Evolutionary conservation across 1,140 invertebrate species (phyloP).

Genomic region (Vollenhovia emeryi): DNA sequence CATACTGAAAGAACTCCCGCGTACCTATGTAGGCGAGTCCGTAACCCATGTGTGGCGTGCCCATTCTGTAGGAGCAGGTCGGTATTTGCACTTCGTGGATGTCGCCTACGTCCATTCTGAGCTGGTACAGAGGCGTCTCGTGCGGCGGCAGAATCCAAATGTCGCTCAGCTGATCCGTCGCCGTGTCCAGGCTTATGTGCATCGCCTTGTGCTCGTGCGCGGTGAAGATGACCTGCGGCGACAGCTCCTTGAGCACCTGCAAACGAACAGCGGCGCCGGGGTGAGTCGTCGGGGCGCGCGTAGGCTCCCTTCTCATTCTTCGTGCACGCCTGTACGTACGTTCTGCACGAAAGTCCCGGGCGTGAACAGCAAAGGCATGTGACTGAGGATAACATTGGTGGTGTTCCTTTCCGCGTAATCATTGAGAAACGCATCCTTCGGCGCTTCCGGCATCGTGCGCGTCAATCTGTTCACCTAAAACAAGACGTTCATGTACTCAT

Average conservation of each 20-base stretch:
- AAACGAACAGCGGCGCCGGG: slow-evolving; percentile 1
- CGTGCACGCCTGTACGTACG: slow-evolving; percentile 80
- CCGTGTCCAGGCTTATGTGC: slow-evolving; percentile 85
- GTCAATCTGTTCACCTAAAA: slow-evolving; percentile 91
- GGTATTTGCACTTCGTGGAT: slow-evolving; percentile 95
- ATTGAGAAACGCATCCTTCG: slow-evolving; percentile 86
- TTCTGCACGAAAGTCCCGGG: slow-evolving; percentile 88
- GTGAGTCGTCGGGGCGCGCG: too few relatives aligned
- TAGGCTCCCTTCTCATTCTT: not conserved
- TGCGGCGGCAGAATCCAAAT: slow-evolving; percentile 83
- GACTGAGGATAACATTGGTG: slow-evolving; percentile 90
- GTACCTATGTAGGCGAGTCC: slow-evolving; percentile 93
- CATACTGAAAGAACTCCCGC: not conserved
- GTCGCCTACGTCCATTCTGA: slow-evolving; percentile 84
- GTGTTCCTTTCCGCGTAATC: slow-evolving; percentile 86
- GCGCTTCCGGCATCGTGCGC: slow-evolving; percentile 81
- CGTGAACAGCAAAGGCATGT: slow-evolving; percentile 88
- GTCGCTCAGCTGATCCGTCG: slow-evolving; percentile 83
- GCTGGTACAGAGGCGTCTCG: slow-evolving; percentile 84
- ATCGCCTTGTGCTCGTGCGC: slow-evolving; percentile 93
- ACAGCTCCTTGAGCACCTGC: slow-evolving; percentile 88
- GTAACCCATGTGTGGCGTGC: slow-evolving; percentile 93
- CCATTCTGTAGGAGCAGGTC: slow-evolving; percentile 98
- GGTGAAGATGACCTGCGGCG: slow-evolving; percentile 93
- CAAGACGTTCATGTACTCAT: slow-evolving; percentile 62